A percentile compares a stretch with the other conserved stretches of the same genome.
These are phyloP conservation scores for Aphidius colemani DNA, from an alignment of 2,888 invertebrate species.

Conservation along the genomic window DNA sequence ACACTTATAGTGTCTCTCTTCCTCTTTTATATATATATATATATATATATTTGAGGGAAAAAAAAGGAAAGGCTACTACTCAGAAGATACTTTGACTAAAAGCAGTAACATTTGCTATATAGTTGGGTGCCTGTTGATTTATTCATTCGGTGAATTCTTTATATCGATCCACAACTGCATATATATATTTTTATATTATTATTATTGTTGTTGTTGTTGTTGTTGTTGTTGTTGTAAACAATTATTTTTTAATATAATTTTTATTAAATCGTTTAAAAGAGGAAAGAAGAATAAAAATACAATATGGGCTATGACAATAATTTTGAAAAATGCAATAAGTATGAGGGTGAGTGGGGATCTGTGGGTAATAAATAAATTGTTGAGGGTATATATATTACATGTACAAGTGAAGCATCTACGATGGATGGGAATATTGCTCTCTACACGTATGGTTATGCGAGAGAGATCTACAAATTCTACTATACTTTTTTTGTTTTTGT, in stretches of 20 bases:
- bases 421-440: conserved; percentile 57
- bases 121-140: conserved; percentile 48
- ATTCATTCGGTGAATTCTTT: conserved; percentile 56
- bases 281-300: neutral
- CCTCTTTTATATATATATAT: too few relatives aligned
- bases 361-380: conserved; percentile 60
- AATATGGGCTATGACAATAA: conserved; percentile 37
- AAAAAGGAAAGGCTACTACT: conserved; percentile 36
- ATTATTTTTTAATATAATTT: neutral
- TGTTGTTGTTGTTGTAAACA: too few relatives aligned
- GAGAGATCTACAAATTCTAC: too few relatives aligned
- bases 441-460: too few relatives aligned
- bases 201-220: too few relatives aligned
- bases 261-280: neutral
- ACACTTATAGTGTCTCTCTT: neutral
- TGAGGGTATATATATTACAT: conserved; percentile 46
- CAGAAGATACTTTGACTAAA: conserved; percentile 47
- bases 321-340: conserved; percentile 58
- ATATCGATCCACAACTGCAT: conserved; percentile 32
- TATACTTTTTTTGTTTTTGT: too few relatives aligned
- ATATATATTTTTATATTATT: too few relatives aligned
- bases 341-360: conserved; percentile 28
- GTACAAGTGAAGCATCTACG: conserved; percentile 56
- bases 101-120: conserved; percentile 34
- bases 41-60: conserved; percentile 22